These are phyloP conservation scores for Drosophila testacea DNA, from an alignment of 2,888 invertebrate species.

Conservation along the genomic window DNA sequence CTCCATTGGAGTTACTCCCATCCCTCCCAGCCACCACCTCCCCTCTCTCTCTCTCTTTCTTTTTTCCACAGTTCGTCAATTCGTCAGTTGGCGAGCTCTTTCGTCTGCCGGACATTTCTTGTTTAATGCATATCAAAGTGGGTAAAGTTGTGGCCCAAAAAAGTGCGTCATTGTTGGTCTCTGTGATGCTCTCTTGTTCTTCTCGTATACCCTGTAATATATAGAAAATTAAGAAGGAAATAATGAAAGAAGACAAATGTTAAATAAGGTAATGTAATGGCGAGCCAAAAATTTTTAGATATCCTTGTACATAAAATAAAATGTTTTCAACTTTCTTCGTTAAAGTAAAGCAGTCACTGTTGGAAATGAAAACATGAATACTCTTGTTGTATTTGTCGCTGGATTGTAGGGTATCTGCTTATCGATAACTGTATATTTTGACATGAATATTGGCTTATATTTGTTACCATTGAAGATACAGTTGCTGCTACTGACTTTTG, in stretches of 20 bases:
- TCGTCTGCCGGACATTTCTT: constrained; percentile 44
- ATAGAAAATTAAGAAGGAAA: not conserved
- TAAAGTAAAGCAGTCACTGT: too few species aligned
- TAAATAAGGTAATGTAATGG: too few species aligned
- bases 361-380: too few species aligned
- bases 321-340: not conserved
- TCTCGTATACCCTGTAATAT: not conserved
- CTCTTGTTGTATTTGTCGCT: too few species aligned
- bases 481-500: too few species aligned
- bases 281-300: too few species aligned
- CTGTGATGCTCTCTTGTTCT: constrained; percentile 9
- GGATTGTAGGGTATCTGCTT: too few species aligned
- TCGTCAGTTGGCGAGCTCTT: constrained; percentile 21
- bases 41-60: not conserved
- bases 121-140: constrained; percentile 79
- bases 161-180: constrained; percentile 70
- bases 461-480: too few species aligned
- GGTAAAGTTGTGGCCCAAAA: constrained; percentile 67
- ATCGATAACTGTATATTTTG: too few species aligned
- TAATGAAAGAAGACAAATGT: not conserved
- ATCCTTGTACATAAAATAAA: too few species aligned
- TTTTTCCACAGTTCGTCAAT: constrained; percentile 22
- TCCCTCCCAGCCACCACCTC: not conserved
- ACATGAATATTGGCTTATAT: too few species aligned
- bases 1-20: constrained; percentile 67